Percentiles rank a stretch among this genome's conserved stretches.
Evolutionary conservation across 2,797 vertebrate species (phyloP).

Genomic region (Liasis olivaceus): DNA sequence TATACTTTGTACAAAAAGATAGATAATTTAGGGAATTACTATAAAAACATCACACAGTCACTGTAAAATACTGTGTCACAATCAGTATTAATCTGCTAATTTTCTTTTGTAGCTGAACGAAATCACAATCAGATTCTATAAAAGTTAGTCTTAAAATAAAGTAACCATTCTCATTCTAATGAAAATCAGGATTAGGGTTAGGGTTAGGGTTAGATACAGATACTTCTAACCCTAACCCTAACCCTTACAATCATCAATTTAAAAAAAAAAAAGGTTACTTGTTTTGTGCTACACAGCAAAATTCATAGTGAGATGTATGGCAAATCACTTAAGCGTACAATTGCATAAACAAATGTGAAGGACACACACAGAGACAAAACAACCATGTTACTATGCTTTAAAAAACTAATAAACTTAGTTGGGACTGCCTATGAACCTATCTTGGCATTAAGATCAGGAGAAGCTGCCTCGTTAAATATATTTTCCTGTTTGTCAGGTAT

Average conservation of each 20-base stretch:
- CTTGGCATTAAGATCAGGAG: too few species aligned
- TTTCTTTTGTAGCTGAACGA: constrained; percentile 42
- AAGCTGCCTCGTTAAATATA: too few species aligned
- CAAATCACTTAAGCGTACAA: background rate
- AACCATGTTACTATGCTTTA: background rate
- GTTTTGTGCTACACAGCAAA: background rate
- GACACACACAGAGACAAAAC: background rate
- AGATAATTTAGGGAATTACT: constrained; percentile 16
- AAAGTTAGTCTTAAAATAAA: constrained; percentile 44
- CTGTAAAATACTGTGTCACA: background rate
- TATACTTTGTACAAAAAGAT: constrained; percentile 33
- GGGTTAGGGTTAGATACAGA: too few species aligned
- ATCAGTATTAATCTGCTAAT: background rate
- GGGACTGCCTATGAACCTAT: too few species aligned
- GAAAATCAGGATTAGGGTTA: constrained; percentile 32
- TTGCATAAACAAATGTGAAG: background rate
- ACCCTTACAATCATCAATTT: background rate
- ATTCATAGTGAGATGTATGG: constrained; percentile 1
- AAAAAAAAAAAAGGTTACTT: constrained; percentile 5
- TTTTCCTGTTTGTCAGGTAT: too few species aligned
- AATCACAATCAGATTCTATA: constrained; percentile 30
- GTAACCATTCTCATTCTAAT: constrained; percentile 38
- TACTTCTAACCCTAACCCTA: background rate
- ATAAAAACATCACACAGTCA: background rate
- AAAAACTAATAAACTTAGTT: too few species aligned